Base-by-base conservation (phyloP, 2,888 invertebrate genomes). In the Watsonalla cultraria region DNA sequence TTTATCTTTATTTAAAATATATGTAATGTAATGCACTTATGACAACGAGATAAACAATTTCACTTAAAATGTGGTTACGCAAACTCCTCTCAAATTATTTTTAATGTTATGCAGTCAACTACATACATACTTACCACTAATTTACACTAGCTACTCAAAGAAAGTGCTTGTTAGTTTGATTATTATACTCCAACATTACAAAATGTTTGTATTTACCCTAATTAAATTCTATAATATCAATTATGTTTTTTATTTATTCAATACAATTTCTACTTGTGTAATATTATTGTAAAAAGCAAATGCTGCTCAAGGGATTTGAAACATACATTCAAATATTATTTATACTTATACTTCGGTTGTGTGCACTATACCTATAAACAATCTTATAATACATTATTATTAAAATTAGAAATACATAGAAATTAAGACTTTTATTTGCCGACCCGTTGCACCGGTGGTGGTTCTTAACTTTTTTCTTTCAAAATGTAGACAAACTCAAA, bases 181-280 rank as follows among this genome's bases (percentile, higher is more conserved):
- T 84, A 89, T 82, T 88, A 86, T 88, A 86, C 82, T 89, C 84
- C 87, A 82, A 82, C 85, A 86, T 87, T 88, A 88, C 86, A 87
- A 87, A 86, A 84, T 86, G 86, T 90, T 90, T 90, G 89, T 90
- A 90, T 89, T 87, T 90, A 90, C 86, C 86, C 82, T 88, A 86
- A 90, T 88, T 89, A 90, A 90, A 90, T 89, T 88, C 84, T 90
- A 89, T 89, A 82, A 88, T 84, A 90, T 85, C 84, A 79, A 73
- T 70, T 66, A 66, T 70, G 74, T 61, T 68, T 82, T 84, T 83
- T 74, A 80, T 80, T 85, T 74, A 58, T 58, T 2, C 9, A 42
- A 2, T 42, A 11, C 5, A 11, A 11, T 42, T 42, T 8, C 42
- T 8, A 42, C 42, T 42, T 11, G 8, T 11, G 5, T 11, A 42